Base-by-base conservation (phyloP, 2,888 invertebrate genomes). In the Napeogenes inachia region DNA sequence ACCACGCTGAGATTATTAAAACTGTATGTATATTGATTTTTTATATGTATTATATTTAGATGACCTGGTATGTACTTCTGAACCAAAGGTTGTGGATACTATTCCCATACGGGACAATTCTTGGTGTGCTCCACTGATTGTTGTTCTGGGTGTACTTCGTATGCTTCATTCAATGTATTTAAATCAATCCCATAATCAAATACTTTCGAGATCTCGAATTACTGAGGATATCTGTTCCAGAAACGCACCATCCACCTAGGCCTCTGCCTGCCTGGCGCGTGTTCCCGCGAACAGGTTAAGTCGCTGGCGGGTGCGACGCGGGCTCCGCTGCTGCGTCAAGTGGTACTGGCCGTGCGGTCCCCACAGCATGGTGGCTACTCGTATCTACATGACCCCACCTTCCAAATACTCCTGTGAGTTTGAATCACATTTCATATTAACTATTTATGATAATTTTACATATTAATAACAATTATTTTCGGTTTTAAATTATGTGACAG, bases 171-270 rank as follows among this genome's bases (percentile, higher is more conserved):
- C 1, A 21, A n/a, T n/a, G 35, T 45, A 13, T 10, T 50, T 35
- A 5, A 42, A 38, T 8, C 6, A n/a, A 50, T 4, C 8, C 13
- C 6, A 6, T 13, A 50, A 6, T 50, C 13, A 13, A 13, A 47
- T 47, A 47, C 13, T 47, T 47, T 21, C 21, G 21, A 21, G 21
- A 46, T 46, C 13, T 13, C 8, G 1, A 6, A n/a, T 3, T 2
- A 53, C 10, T 35, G 0, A 57, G 2, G 2, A 10, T 47, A 5
- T 45, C 42, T 38, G 3, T 64, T 80, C 35, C 80, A 96, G 95
- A 91, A 92, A 46, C 93, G 94, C 75, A 92, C 93, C 4, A 85
- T 96, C 55, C 94, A 95, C 74, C 87, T 96, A 4, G 96, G 96
- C 0, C 83, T 95, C 13, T 96, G 96, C 76, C 84, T 96, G 60